A percentile compares a stretch with the other conserved stretches of the same genome.
Conservation (phyloP, 2,888 invertebrate species). For the Scaptomyza tumidula region DNA sequence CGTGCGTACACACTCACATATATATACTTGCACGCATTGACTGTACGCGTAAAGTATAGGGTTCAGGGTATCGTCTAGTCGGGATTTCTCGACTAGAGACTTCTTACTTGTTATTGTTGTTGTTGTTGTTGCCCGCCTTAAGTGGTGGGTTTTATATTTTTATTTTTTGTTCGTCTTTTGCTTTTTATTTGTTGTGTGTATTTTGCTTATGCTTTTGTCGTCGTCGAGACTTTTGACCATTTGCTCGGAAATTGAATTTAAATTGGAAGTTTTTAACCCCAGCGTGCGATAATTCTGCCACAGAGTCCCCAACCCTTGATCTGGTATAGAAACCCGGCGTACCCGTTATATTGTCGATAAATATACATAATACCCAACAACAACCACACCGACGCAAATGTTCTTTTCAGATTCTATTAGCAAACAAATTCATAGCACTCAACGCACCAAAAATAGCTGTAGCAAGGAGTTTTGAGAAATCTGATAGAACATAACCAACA, state of each 20-base stretch:
- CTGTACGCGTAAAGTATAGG: too few relatives aligned
- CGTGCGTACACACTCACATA: too few relatives aligned
- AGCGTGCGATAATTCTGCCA: slow-evolving; percentile 75
- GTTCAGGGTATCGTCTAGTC: too few relatives aligned
- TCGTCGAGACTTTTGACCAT: slow-evolving; percentile 77
- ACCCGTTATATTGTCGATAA: slow-evolving; percentile 65
- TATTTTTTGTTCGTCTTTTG: slow-evolving; percentile 26
- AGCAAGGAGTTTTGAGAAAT: slow-evolving; percentile 10
- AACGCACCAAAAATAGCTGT: slow-evolving; percentile 37
- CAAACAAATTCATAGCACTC: slow-evolving; percentile 69
- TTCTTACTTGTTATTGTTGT: slow-evolving; percentile 10
- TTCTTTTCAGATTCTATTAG: slow-evolving; percentile 77
- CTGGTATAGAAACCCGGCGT: slow-evolving; percentile 27
- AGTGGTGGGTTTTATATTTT: slow-evolving; percentile 72
- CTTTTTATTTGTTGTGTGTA: slow-evolving; percentile 48
- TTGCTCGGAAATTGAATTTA: slow-evolving; percentile 83
- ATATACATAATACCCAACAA: slow-evolving; percentile 57
- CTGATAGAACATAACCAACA: slow-evolving; percentile 37
- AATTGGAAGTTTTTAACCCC: slow-evolving; percentile 82
- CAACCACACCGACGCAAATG: slow-evolving; percentile 64
- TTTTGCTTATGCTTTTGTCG: slow-evolving; percentile 32
- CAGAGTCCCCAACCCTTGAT: slow-evolving; percentile 36
- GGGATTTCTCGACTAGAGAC: neutral
- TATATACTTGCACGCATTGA: too few relatives aligned
- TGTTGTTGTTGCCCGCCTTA: slow-evolving; percentile 60